These are phyloP conservation scores for Agonopterix heracliana DNA, from an alignment of 2,888 invertebrate species.

Conservation along the genomic window DNA sequence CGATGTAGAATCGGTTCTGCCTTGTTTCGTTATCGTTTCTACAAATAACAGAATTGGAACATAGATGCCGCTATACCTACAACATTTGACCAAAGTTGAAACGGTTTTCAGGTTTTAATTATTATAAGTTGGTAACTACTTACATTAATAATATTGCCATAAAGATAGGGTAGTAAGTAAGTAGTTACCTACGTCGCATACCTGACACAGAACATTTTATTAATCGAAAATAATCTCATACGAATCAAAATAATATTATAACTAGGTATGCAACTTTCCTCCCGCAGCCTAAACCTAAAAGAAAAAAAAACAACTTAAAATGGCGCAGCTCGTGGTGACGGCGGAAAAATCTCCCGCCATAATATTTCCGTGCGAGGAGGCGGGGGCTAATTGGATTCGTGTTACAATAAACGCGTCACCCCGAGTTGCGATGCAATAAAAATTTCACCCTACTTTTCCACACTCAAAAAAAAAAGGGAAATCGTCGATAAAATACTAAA, in stretches of 20 bases:
- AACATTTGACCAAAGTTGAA: no score
- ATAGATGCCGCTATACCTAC: no score
- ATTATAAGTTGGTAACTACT: no score
- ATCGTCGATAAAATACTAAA: constrained; percentile 19
- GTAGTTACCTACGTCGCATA: no score
- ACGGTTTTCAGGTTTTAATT: no score
- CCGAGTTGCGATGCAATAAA: constrained; percentile 24
- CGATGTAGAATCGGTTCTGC: no score
- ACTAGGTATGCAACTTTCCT: no score
- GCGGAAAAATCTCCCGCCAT: constrained; percentile 28
- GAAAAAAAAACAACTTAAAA: not conserved
- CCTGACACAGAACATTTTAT: no score
- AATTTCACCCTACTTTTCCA: constrained; percentile 32
- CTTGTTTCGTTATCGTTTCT: no score
- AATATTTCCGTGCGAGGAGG: constrained; percentile 30
- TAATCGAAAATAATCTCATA: not conserved
- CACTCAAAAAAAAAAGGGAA: constrained; percentile 25
- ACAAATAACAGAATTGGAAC: no score
- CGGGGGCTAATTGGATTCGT: constrained; percentile 52
- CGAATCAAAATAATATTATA: not conserved
- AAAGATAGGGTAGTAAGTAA: no score
- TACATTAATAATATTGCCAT: no score
- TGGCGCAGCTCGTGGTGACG: not conserved
- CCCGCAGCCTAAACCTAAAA: not conserved
- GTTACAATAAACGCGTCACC: constrained; percentile 45